Evolutionary conservation across 2,113 vertebrate genomes (phyloP), one percentile per base, ranked within the genome.

Genomic region (Nesoenas mayeri): DNA sequence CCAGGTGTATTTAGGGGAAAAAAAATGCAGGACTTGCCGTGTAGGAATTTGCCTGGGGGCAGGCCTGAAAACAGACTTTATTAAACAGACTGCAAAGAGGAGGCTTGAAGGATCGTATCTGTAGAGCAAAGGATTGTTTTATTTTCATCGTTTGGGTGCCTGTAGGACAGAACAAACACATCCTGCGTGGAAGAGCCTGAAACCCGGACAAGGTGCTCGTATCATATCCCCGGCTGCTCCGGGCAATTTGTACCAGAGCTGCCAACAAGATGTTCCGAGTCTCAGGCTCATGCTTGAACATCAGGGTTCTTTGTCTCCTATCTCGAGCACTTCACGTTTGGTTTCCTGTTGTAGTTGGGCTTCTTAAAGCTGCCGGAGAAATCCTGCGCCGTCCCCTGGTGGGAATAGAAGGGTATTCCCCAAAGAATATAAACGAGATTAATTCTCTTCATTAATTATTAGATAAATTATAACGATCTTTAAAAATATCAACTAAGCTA

Each of bases 241-340:
- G 42, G 75, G 62, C 89, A 81, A 31, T 22, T 28, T 34, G 73
- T 69, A n/a, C 8, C 15, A 18, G 64, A 56, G 36, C 28, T 11
- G 3, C 17, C 81, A 77, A 34, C 50, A 15, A 50, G 22, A n/a
- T 75, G 44, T 42, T 72, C 51, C 1, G 1, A 57, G 34, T 16
- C 91, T 48, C 61, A 36, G 13, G 3, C 17, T 17, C 3, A 29
- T 3, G 3, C 31, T 16, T 14, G 34, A 77, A 36, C 87, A 40
- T 9, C 58, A 60, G 78, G 3, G 47, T 82, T 26, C 60, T 79
- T 89, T 38, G 22, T 80, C 21, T 15, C 34, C 29, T 54, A 7
- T 10, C 69, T 58, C 2, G 0, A 51, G 26, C 3, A 10, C 24
- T 36, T 60, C 22, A 9, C 4, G 0, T 61, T 31, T n/a, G 40